A percentile compares a stretch with the other conserved stretches of the same genome.
Evolutionary conservation across 2,113 vertebrate species (phyloP).

Genomic region (Bos indicus): DNA sequence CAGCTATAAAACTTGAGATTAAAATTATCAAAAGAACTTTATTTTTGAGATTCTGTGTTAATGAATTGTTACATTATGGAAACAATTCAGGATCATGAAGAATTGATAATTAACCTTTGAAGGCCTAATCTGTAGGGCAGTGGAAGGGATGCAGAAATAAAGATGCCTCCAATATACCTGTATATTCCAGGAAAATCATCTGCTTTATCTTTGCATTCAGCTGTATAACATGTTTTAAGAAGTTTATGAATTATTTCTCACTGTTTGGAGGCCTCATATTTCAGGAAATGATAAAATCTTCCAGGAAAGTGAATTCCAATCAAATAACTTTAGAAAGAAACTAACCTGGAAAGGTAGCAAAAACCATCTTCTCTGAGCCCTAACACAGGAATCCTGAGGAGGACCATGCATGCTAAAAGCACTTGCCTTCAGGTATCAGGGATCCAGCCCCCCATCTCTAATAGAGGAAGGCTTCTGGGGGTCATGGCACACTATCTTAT

Average conservation of each 20-base stretch:
- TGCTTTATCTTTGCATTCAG: not conserved
- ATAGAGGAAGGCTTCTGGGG: not conserved
- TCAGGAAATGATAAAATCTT: not conserved
- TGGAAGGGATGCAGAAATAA: not conserved
- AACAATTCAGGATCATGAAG: not conserved
- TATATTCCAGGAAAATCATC: not conserved
- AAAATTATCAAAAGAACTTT: constrained; percentile 30
- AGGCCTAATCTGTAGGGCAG: not conserved
- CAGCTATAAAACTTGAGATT: not conserved
- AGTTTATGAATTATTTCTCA: not conserved
- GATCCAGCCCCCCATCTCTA: not conserved
- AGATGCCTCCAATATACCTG: not conserved
- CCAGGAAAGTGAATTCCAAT: not conserved
- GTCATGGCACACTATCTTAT: not conserved
- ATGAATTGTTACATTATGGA: not conserved
- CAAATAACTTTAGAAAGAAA: not conserved
- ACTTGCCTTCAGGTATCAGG: not conserved
- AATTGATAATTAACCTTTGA: not conserved
- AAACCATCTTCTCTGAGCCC: not conserved
- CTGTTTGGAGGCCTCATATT: not conserved
- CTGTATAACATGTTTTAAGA: not conserved
- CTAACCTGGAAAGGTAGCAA: not conserved
- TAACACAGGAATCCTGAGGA: not conserved
- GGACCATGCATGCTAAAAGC: not conserved
- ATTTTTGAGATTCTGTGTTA: constrained; percentile 22